Evolutionary conservation across 2,888 invertebrate species (phyloP).

Genomic region (Campoplex capitator): DNA sequence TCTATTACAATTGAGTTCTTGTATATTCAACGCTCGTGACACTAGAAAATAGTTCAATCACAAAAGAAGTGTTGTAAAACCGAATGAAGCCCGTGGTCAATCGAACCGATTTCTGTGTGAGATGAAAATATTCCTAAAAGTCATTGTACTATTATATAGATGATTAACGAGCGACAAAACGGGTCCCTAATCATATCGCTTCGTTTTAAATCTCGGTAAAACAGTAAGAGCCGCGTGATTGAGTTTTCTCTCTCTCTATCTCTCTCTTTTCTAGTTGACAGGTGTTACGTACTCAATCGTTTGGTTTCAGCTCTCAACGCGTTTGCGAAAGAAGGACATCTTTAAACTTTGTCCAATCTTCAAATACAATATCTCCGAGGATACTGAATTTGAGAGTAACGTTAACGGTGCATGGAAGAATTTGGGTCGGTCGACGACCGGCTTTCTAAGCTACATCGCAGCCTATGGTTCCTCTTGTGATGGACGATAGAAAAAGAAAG

Average conservation of each 20-base stretch:
- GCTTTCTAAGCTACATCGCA: constrained; percentile 3
- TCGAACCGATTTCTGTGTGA: neutral
- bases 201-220: neutral
- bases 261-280: neutral
- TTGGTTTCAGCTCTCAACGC: neutral
- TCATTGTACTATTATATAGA: neutral
- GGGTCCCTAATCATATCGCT: neutral
- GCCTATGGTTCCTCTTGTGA: neutral
- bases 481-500: neutral
- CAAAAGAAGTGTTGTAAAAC: neutral
- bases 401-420: constrained; percentile 65
- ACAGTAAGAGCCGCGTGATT: neutral
- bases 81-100: neutral
- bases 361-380: neutral
- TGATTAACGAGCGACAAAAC: neutral
- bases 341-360: neutral
- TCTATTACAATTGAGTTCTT: neutral
- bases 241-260: neutral
- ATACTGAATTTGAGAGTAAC: constrained; percentile 34
- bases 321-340: constrained; percentile 7
- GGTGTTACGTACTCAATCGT: neutral
- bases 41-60: neutral
- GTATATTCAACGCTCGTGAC: neutral
- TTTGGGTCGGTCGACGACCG: constrained; percentile 55
- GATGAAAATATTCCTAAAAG: neutral